These are phyloP conservation scores for Sebastes iracundus DNA, from an alignment of 2,797 vertebrate species.

Conservation along the genomic window DNA sequence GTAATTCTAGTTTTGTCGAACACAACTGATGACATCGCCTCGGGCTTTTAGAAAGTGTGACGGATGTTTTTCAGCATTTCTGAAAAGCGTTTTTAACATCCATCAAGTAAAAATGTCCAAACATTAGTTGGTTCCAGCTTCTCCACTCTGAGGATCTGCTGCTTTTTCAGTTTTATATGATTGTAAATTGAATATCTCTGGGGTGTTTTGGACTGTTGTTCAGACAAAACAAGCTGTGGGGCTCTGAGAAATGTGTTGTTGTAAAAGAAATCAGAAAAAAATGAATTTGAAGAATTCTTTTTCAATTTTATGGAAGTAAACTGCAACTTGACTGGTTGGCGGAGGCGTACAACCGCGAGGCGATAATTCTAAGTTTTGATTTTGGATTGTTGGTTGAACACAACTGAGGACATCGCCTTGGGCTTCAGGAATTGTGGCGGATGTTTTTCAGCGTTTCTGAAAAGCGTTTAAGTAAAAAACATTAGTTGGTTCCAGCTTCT, in stretches of 20 bases:
- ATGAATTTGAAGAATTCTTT: too few relatives aligned
- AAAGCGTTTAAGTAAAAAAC: not conserved
- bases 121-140: not conserved
- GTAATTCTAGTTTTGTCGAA: not conserved
- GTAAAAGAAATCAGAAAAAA: too few relatives aligned
- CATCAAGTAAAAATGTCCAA: too few relatives aligned
- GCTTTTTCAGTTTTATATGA: not conserved
- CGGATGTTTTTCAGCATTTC: not conserved
- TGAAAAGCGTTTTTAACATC: not conserved
- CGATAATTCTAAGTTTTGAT: not conserved
- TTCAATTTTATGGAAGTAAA: too few relatives aligned
- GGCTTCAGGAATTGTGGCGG: not conserved
- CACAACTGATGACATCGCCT: not conserved
- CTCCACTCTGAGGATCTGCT: not conserved
- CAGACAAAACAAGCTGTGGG: not conserved
- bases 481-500: too few relatives aligned
- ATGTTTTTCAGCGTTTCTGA: not conserved
- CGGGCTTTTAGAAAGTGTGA: not conserved
- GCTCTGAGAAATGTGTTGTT: too few relatives aligned
- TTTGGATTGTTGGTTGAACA: not conserved
- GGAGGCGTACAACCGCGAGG: too few relatives aligned
- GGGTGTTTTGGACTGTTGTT: not conserved
- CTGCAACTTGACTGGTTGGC: too few relatives aligned
- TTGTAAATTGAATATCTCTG: not conserved
- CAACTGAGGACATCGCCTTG: not conserved